phyloP scores from a whole-genome alignment of 2,113 vertebrate genomes.

The Tyto alba region DNA sequence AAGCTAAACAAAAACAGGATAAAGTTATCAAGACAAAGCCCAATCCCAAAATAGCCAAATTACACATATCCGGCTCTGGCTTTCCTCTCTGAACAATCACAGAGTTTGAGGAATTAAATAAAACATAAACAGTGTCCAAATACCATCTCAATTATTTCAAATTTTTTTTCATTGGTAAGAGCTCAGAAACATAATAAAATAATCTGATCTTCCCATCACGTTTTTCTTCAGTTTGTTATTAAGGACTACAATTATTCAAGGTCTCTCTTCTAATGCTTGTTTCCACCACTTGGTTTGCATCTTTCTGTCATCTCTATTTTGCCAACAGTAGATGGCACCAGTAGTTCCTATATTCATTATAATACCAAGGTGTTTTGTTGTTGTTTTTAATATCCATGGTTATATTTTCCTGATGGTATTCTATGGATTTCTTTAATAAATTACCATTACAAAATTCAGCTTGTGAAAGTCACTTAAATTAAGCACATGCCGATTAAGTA shows the following conservation, averaged over 20 bases:
- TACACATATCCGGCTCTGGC: neutral
- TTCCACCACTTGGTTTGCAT: neutral
- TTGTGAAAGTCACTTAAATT: slow-evolving; percentile 54
- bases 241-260: neutral
- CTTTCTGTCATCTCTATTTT: neutral
- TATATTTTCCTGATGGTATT: neutral
- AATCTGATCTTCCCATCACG: neutral
- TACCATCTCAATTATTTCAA: neutral
- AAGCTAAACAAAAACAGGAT: neutral
- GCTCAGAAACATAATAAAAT: neutral
- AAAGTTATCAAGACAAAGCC: neutral
- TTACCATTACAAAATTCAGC: slow-evolving; percentile 25
- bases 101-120: neutral
- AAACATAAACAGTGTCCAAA: neutral
- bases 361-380: neutral
- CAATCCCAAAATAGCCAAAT: neutral
- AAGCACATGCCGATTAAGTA: slow-evolving; percentile 34
- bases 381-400: neutral
- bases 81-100: neutral
- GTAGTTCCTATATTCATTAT: slow-evolving; percentile 34
- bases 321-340: slow-evolving; percentile 64
- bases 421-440: slow-evolving; percentile 6
- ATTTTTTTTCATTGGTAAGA: neutral
- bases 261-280: neutral
- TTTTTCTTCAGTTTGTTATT: neutral